These are phyloP conservation scores for Orestias chungarensis DNA, from an alignment of 2,797 vertebrate species.

Conservation along the genomic window DNA sequence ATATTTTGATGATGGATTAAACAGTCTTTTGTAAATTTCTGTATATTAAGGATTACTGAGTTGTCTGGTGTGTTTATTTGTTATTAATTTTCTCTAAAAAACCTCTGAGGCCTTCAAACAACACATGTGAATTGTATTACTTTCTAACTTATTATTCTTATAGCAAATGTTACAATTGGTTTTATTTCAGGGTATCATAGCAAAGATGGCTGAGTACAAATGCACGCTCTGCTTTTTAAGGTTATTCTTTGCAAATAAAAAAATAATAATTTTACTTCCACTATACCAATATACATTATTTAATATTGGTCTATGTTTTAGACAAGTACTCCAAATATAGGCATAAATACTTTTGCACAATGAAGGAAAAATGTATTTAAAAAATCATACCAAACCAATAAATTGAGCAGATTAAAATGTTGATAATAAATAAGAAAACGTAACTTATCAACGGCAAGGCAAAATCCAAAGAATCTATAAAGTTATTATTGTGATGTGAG, in stretches of 20 bases:
- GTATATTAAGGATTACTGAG: no score
- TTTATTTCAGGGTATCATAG: background rate
- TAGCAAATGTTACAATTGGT: background rate
- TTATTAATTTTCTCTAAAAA: background rate
- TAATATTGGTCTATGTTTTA: no score
- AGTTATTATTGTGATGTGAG: background rate
- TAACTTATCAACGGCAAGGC: background rate
- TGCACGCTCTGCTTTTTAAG: background rate
- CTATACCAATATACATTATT: background rate
- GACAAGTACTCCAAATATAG: no score
- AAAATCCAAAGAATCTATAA: background rate
- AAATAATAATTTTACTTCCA: background rate
- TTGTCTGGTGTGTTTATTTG: background rate
- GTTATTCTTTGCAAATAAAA: background rate
- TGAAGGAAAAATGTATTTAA: background rate
- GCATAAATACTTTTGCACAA: background rate
- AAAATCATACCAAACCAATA: background rate
- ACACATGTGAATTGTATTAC: background rate
- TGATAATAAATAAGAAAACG: background rate
- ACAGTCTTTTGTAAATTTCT: background rate
- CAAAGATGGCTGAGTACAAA: background rate
- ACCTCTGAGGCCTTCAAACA: background rate
- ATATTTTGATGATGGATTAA: background rate
- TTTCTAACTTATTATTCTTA: background rate
- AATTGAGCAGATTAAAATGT: background rate